Evolutionary conservation across 2,113 vertebrate species (phyloP).

Genomic region (Oryzias woworae): DNA sequence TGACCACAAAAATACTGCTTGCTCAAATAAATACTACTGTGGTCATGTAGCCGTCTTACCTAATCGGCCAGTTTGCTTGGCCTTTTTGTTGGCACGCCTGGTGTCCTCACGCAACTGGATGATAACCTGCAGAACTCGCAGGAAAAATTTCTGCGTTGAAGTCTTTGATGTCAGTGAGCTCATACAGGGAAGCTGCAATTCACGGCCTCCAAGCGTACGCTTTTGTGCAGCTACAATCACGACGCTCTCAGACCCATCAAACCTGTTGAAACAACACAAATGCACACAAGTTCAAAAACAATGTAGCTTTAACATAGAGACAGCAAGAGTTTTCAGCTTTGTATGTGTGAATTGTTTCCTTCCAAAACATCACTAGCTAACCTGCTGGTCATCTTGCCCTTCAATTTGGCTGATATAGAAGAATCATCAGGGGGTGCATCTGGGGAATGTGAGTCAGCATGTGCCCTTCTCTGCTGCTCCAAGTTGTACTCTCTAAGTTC

Average conservation of each 20-base stretch:
- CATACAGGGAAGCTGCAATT: constrained; percentile 96
- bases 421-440: constrained; percentile 88
- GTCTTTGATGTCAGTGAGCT: constrained; percentile 96
- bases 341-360: too few species aligned
- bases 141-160: constrained; percentile 96
- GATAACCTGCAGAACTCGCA: constrained; percentile 95
- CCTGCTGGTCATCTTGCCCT: constrained; percentile 96
- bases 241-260: constrained; percentile 92
- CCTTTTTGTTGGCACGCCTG: constrained; percentile 92
- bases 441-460: constrained; percentile 87
- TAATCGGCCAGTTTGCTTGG: constrained; percentile 91
- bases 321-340: too few species aligned
- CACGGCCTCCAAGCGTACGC: constrained; percentile 89
- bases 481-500: constrained; percentile 93
- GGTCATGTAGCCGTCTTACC: constrained; percentile 66
- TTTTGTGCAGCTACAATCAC: constrained; percentile 96
- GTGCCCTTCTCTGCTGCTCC: constrained; percentile 88
- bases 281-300: constrained; percentile 28
- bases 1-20: neutral
- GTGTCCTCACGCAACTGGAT: constrained; percentile 96
- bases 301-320: constrained; percentile 9
- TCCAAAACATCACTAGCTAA: constrained; percentile 57
- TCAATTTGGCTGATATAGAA: constrained; percentile 84
- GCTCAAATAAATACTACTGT: neutral
- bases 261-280: constrained; percentile 75